phyloP scores from a whole-genome alignment of 92 coral and sea anemone species.

The Muricea muricata region DNA sequence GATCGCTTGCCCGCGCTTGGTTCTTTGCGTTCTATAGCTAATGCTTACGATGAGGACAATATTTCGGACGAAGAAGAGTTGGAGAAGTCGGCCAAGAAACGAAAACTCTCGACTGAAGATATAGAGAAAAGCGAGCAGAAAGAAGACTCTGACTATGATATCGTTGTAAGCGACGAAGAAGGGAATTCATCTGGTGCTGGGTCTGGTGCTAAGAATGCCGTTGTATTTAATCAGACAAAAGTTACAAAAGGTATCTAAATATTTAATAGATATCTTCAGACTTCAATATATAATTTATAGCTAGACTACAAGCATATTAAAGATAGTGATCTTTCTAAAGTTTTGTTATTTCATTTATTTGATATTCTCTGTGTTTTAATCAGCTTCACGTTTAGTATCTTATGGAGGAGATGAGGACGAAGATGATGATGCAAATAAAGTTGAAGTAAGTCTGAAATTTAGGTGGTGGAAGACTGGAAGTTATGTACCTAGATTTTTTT shows the following conservation, averaged over 20 bases:
- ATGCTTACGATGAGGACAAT: conserved; percentile 21
- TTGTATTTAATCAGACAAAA: conserved; percentile 3
- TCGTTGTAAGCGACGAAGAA: conserved; percentile 51
- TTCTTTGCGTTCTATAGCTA: conserved; percentile 39
- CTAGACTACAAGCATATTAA: too few relatives aligned
- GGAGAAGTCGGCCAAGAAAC: neutral
- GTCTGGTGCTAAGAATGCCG: conserved; percentile 24
- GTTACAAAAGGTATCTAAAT: conserved; percentile 26
- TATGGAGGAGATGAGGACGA: conserved; percentile 41
- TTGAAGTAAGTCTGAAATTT: neutral
- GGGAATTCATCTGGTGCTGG: conserved; percentile 50
- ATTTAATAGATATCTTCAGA: too few relatives aligned
- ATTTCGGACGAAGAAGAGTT: conserved; percentile 32
- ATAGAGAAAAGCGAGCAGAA: neutral
- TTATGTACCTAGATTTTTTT: neutral
- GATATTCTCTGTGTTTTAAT: neutral
- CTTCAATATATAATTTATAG: too few relatives aligned
- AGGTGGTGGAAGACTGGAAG: too few relatives aligned
- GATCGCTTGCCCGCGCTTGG: conserved; percentile 27
- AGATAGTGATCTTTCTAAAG: too few relatives aligned
- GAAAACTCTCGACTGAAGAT: neutral
- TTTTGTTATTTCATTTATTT: too few relatives aligned
- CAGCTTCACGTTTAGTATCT: conserved; percentile 29
- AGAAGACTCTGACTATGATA: conserved; percentile 33
- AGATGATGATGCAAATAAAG: neutral